These are phyloP conservation scores for Rhinoptilus africanus DNA, from an alignment of 2,113 vertebrate genomes.

Conservation along the genomic window DNA sequence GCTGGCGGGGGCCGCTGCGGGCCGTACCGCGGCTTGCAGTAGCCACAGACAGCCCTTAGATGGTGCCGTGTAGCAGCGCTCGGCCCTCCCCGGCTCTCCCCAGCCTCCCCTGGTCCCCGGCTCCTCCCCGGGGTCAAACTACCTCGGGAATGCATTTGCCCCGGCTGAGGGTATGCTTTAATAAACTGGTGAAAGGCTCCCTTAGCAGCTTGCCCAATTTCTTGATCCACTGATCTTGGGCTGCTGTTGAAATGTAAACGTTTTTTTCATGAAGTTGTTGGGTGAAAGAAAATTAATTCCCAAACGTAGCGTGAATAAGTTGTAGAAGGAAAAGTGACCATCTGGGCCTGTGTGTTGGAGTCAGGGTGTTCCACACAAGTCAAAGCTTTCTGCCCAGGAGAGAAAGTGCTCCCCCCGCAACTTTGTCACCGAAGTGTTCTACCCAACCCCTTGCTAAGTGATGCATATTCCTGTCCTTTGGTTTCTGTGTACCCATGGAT, in stretches of 20 bases:
- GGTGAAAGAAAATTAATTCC: background rate
- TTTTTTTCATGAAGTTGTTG: background rate
- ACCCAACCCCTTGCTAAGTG: background rate
- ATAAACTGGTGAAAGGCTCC: background rate
- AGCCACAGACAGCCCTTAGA: background rate
- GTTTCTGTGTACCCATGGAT: background rate
- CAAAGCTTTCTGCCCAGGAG: background rate
- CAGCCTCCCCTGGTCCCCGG: background rate
- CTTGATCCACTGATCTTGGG: background rate
- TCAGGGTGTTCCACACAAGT: background rate
- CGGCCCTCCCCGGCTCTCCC: background rate
- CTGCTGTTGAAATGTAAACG: background rate
- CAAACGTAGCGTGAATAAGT: background rate
- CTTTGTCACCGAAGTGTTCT: background rate
- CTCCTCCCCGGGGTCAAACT: rapidly evolving
- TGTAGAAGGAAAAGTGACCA: background rate
- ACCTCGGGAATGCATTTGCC: rapidly evolving
- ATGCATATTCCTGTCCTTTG: background rate
- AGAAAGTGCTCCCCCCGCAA: rapidly evolving
- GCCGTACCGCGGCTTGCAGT: background rate
- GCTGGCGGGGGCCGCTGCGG: background rate
- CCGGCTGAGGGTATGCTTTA: background rate
- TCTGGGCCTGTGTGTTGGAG: background rate
- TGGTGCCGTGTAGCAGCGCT: constrained; percentile 15
- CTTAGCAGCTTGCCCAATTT: background rate